A percentile compares a stretch with the other conserved stretches of the same genome.
These are phyloP conservation scores for Zaprionus africanus DNA, from an alignment of 1,140 invertebrate genomes.

Conservation along the genomic window DNA sequence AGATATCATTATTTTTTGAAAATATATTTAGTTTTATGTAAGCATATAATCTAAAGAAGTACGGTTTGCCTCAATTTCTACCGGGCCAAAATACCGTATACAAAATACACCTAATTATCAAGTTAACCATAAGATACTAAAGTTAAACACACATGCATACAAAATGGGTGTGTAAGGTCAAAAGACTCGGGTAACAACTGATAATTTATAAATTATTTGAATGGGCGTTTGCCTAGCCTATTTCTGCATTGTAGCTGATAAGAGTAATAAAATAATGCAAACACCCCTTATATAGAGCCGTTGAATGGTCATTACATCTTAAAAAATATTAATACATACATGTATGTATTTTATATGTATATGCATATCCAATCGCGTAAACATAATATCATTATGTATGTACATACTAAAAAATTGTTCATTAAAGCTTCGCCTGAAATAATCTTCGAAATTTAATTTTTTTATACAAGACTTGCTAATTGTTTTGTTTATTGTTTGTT, in stretches of 20 bases:
- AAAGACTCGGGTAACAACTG: constrained; percentile 5
- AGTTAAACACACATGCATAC: not conserved
- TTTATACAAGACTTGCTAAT: constrained; percentile 15
- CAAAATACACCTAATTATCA: not conserved
- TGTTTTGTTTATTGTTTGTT: not conserved
- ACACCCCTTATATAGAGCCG: constrained; percentile 33
- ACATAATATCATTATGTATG: not conserved
- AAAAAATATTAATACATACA: not conserved
- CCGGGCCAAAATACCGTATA: not conserved
- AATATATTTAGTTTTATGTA: constrained; percentile 12
- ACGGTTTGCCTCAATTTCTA: constrained; percentile 5
- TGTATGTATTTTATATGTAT: not conserved
- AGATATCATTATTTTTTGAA: constrained; percentile 1
- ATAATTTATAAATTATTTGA: constrained; percentile 14
- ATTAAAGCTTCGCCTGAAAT: not conserved
- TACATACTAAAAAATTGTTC: not conserved
- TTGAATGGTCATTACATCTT: constrained; percentile 5
- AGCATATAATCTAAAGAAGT: not conserved
- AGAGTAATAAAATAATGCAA: constrained; percentile 24
- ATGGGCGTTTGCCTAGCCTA: constrained; percentile 20
- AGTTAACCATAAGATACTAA: constrained; percentile 4
- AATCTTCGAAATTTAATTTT: not conserved
- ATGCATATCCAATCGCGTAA: no score
- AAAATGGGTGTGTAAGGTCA: not conserved
- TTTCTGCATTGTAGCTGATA: constrained; percentile 21